These are phyloP conservation scores for Axinella damicornis DNA, from an alignment of 37 sponge, comb jelly and placozoan species.

Conservation along the genomic window DNA sequence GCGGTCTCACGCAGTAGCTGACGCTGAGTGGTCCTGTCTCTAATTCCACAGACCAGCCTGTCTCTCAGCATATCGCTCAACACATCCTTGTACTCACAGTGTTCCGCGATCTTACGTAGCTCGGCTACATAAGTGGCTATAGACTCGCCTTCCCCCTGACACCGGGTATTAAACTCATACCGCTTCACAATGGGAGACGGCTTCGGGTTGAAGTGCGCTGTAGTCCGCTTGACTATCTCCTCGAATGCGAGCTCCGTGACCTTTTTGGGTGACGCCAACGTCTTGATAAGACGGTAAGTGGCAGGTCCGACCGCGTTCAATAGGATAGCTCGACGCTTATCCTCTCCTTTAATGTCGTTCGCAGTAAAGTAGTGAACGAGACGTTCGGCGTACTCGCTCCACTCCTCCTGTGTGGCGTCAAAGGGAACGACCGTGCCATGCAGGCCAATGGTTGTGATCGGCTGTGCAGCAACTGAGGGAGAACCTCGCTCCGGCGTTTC, in stretches of 20 bases:
- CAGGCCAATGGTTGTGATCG: too few species aligned
- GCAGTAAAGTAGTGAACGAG: slow-evolving; percentile 27
- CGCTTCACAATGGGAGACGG: slow-evolving; percentile 14
- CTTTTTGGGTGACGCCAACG: background rate
- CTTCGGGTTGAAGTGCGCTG: slow-evolving; percentile 4
- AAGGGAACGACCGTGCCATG: too few species aligned
- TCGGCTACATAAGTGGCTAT: background rate
- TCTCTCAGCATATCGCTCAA: slow-evolving; percentile 32
- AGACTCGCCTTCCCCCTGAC: background rate
- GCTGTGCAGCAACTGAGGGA: too few species aligned
- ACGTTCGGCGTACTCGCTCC: slow-evolving; percentile 6
- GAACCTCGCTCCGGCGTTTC: too few species aligned
- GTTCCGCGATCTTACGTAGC: slow-evolving; percentile 16
- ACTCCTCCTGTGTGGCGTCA: too few species aligned
- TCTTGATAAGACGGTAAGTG: slow-evolving; percentile 1
- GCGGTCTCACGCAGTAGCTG: background rate
- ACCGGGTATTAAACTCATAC: slow-evolving; percentile 9
- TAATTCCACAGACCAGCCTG: slow-evolving; percentile 6
- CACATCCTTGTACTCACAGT: slow-evolving; percentile 25
- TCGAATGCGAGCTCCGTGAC: slow-evolving; percentile 3
- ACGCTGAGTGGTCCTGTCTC: background rate
- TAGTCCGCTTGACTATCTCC: slow-evolving; percentile 21
- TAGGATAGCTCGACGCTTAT: slow-evolving; percentile 1
- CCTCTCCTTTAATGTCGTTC: slow-evolving; percentile 3
- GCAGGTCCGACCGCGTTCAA: background rate